Evolutionary conservation across 1,140 invertebrate species (phyloP), one percentile per base, ranked within the genome.

Genomic region (Heliconius himera): DNA sequence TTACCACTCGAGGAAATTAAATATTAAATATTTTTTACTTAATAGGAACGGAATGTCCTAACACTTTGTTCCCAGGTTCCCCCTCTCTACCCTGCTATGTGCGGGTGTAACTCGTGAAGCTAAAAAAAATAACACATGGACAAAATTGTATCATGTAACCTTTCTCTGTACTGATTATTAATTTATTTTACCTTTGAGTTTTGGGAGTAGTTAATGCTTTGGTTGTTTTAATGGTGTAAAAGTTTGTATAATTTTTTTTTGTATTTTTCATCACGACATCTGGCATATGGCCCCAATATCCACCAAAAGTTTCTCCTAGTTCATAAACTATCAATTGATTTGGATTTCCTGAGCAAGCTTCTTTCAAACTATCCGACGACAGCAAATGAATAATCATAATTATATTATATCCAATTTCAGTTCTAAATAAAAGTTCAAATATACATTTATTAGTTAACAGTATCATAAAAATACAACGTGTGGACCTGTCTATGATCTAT

Each of bases 241-340:
- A 82, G 9, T 78, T 80, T 20, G 80, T 84, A 56, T 83, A 79
- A 36, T 83, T 84, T 41, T 18, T 81, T 18, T 26, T 22, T 9
- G 16, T 18, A 73, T 33, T 22, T 9, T 74, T 82, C 16, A 91
- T 81, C n/a, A 91, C 20, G 22, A 60, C 78, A 2, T 88, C 83
- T 2, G 90, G 86, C 16, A 93, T 41, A 2, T 85, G 78, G 1
- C 87, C 91, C 91, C 91, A 93, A 71, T 94, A 94, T 0, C 91
- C 91, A 3, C 92, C 91, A 46, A 90, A 93, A 0, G 90, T 92
- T 78, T 93, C 90, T 0, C 88, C 88, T 26, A 93, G 80, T 49
- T 91, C 90, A 54, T 92, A 93, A 20, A 94, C 85, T 8, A 89
- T 38, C 8, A 94, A 74, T 79, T 92, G 91, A 66, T 89, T 77